These are phyloP conservation scores for Drymodes brunneopygia DNA, from an alignment of 2,113 vertebrate species.

Conservation along the genomic window DNA sequence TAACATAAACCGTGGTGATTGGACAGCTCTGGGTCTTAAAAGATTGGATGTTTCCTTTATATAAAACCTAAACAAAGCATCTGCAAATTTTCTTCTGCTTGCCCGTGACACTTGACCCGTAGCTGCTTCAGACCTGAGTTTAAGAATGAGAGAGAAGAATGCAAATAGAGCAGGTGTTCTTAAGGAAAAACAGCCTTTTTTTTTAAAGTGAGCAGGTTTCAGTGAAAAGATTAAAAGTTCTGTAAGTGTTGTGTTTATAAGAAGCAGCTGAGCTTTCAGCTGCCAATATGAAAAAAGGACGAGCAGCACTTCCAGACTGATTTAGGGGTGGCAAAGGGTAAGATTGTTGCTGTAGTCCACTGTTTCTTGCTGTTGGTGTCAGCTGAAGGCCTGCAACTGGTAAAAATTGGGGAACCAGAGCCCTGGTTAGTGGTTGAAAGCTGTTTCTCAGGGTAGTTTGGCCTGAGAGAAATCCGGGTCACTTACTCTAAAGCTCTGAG, in stretches of 20 bases:
- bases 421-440: neutral
- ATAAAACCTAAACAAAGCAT: neutral
- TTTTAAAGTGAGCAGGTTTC: neutral
- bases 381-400: neutral
- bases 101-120: neutral
- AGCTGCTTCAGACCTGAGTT: neutral
- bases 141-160: neutral
- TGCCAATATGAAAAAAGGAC: rapidly evolving
- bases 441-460: neutral
- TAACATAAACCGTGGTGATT: neutral
- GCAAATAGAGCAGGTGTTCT: neutral
- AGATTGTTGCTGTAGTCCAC: neutral
- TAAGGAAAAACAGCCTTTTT: too few species aligned
- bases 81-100: neutral
- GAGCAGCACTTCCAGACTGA: rapidly evolving
- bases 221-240: neutral
- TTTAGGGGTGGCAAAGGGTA: too few species aligned
- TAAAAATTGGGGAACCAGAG: rapidly evolving
- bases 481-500: rapidly evolving
- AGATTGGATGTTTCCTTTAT: neutral
- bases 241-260: neutral
- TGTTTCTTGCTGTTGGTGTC: neutral
- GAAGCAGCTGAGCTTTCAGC: neutral
- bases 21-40: neutral
- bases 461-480: neutral